These are phyloP conservation scores for rat (Rattus norvegicus) DNA, from an alignment of 2,113 vertebrate genomes.

Conservation along the genomic window GRCr8 NC_086037.1:30515501-30516000, in stretches of 20 bases:
- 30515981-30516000: too few relatives aligned
- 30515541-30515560: background rate
- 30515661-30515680: background rate
- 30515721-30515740: fast-evolving
- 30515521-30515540: background rate
- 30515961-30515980: background rate
- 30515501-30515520: background rate
- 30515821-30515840: background rate
- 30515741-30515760: background rate
- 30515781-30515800: background rate
- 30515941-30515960: background rate
- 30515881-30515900: background rate
- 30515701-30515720: fast-evolving
- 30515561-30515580: background rate
- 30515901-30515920: background rate
- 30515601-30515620: background rate
- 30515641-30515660: background rate
- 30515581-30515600: background rate
- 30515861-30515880: background rate
- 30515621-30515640: background rate
- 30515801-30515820: background rate
- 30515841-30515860: background rate
- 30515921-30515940: background rate
- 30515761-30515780: fast-evolving
- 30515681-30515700: fast-evolving